phyloP scores from a whole-genome alignment of 2,888 invertebrate species.

The Escarpia spicata region DNA sequence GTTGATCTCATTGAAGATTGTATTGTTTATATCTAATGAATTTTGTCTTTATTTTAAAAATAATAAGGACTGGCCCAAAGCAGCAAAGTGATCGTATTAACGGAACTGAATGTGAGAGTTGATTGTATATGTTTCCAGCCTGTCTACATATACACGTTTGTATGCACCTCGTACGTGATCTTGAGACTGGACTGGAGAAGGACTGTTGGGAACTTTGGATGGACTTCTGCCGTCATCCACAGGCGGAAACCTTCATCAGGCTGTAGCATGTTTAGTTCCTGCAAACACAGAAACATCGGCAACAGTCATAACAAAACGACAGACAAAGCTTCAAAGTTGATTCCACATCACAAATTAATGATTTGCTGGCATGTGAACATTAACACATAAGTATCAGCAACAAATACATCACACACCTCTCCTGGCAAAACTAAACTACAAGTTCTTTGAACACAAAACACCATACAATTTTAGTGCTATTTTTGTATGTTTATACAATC shows the following conservation, averaged over 20 bases:
- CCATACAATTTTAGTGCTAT: not conserved
- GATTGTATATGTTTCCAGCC: not conserved
- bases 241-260: conserved; percentile 74
- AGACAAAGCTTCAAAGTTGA: not conserved
- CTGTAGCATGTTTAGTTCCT: conserved; percentile 70
- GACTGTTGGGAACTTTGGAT: conserved; percentile 78
- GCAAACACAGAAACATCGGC: not conserved
- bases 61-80: too few species aligned
- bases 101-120: not conserved
- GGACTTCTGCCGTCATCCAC: conserved; percentile 89
- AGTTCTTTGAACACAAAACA: not conserved
- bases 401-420: not conserved
- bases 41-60: too few species aligned
- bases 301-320: not conserved
- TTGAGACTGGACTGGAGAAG: conserved; percentile 83
- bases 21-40: too few species aligned
- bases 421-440: not conserved
- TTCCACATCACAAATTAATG: not conserved
- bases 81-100: too few species aligned
- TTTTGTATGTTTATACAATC: too few species aligned
- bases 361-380: not conserved
- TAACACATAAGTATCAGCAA: not conserved
- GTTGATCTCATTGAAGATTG: too few species aligned
- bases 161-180: conserved; percentile 75
- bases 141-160: conserved; percentile 19